Percentiles rank a stretch among this genome's conserved stretches.
Conservation (phyloP, 2,888 invertebrate genomes). For the Lapara coniferarum region DNA sequence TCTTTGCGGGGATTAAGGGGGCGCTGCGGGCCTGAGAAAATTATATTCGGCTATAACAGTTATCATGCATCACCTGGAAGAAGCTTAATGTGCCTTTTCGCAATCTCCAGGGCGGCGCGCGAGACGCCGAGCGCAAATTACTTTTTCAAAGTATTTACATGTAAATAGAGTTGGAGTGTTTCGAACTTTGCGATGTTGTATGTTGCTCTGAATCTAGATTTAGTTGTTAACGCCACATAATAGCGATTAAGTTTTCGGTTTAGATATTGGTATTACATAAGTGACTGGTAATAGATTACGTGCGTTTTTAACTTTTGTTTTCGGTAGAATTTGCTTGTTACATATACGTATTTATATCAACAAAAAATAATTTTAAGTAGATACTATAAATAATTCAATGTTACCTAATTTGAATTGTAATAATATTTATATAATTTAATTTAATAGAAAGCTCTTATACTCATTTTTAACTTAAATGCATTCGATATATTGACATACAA, state of each 20-base stretch:
- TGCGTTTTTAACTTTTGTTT: background rate
- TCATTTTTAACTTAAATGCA: background rate
- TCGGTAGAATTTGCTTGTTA: background rate
- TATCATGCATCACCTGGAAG: slow-evolving; percentile 83
- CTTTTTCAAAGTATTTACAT: slow-evolving; percentile 84
- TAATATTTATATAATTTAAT: too few species aligned
- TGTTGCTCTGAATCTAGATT: slow-evolving; percentile 31
- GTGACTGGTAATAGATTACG: too few species aligned
- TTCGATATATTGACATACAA: background rate
- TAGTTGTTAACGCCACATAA: background rate
- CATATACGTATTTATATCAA: background rate
- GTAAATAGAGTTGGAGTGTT: slow-evolving; percentile 76
- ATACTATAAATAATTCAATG: background rate
- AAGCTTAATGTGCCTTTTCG: slow-evolving; percentile 82
- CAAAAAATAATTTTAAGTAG: background rate
- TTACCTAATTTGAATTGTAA: background rate
- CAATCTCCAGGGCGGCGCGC: slow-evolving; percentile 81
- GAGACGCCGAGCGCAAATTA: slow-evolving; percentile 78
- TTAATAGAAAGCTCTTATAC: too few species aligned
- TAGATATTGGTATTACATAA: too few species aligned
- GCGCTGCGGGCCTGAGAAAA: slow-evolving; percentile 81
- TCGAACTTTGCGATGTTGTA: slow-evolving; percentile 61
- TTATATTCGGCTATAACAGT: slow-evolving; percentile 84
- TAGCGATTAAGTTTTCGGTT: background rate
- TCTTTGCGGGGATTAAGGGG: slow-evolving; percentile 83